A percentile compares a stretch with the other conserved stretches of the same genome.
These are phyloP conservation scores for Lasioglossum pauxillum DNA, from an alignment of 2,888 invertebrate genomes.

Conservation along the genomic window DNA sequence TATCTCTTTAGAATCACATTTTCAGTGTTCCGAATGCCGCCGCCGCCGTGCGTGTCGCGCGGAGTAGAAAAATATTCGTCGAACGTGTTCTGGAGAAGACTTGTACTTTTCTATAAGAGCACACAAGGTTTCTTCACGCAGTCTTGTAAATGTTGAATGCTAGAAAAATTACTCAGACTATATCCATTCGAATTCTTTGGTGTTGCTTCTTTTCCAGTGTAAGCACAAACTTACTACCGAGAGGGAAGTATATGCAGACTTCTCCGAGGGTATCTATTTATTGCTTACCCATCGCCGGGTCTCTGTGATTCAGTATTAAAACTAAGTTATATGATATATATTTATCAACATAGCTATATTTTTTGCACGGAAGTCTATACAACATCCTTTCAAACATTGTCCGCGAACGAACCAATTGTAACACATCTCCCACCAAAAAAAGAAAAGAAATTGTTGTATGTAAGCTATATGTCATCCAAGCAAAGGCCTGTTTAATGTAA, in stretches of 20 bases:
- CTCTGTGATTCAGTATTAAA: constrained; percentile 79
- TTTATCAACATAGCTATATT: constrained; percentile 38
- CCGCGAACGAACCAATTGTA: constrained; percentile 45
- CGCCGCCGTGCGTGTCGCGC: constrained; percentile 23
- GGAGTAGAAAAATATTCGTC: constrained; percentile 17
- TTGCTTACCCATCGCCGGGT: constrained; percentile 65
- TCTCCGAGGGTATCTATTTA: constrained; percentile 62
- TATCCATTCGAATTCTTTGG: constrained; percentile 29
- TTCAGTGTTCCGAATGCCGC: constrained; percentile 45
- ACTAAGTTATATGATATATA: constrained; percentile 69
- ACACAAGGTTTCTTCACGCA: not conserved
- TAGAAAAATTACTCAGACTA: constrained; percentile 13
- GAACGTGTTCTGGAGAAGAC: constrained; percentile 19
- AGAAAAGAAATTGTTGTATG: constrained; percentile 28
- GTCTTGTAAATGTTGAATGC: constrained; percentile 18
- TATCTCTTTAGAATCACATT: constrained; percentile 48
- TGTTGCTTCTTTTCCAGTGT: constrained; percentile 46
- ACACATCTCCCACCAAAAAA: constrained; percentile 19
- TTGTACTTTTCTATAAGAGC: constrained; percentile 27
- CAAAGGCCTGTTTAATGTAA: constrained; percentile 76
- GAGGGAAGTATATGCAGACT: constrained; percentile 28
- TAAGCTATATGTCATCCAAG: constrained; percentile 50
- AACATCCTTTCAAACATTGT: constrained; percentile 39
- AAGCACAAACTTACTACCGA: constrained; percentile 62
- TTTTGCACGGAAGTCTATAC: constrained; percentile 63